These are phyloP conservation scores for Buphagus erythrorhynchus DNA, from an alignment of 2,797 vertebrate genomes.

Conservation along the genomic window DNA sequence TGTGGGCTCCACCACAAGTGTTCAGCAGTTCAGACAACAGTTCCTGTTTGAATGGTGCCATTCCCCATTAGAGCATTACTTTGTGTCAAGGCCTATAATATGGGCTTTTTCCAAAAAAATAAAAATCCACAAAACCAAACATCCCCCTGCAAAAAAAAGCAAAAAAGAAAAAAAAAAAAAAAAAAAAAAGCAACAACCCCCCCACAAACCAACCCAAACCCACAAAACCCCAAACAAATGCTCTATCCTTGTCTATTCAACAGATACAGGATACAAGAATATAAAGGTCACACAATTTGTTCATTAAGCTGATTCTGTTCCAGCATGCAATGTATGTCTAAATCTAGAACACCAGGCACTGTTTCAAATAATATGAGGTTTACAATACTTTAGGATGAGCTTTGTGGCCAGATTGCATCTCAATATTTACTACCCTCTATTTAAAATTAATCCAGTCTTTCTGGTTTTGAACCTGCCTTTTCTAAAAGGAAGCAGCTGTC, in stretches of 20 bases:
- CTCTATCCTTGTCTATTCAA: background rate
- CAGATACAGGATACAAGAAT: background rate
- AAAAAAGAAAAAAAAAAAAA: too few relatives aligned
- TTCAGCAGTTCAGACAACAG: background rate
- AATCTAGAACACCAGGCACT: background rate
- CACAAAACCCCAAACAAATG: background rate
- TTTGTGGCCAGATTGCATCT: background rate
- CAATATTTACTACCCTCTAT: background rate
- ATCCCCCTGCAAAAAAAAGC: too few relatives aligned
- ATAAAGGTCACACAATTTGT: too few relatives aligned
- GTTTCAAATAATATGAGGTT: background rate
- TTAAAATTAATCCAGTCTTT: background rate
- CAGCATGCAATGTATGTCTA: too few relatives aligned
- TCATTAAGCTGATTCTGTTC: background rate
- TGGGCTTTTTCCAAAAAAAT: background rate
- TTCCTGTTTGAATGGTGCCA: background rate
- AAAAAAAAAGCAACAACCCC: background rate
- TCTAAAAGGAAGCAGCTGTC: background rate
- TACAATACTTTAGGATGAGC: background rate
- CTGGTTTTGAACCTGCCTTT: background rate
- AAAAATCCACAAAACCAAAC: accelerated
- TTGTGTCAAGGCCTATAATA: background rate
- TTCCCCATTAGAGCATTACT: background rate
- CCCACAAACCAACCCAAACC: background rate
- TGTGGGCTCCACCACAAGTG: background rate